Evolutionary conservation across 2,888 invertebrate species (phyloP), one percentile per base, ranked within the genome.

Genomic region (Noctua janthina): DNA sequence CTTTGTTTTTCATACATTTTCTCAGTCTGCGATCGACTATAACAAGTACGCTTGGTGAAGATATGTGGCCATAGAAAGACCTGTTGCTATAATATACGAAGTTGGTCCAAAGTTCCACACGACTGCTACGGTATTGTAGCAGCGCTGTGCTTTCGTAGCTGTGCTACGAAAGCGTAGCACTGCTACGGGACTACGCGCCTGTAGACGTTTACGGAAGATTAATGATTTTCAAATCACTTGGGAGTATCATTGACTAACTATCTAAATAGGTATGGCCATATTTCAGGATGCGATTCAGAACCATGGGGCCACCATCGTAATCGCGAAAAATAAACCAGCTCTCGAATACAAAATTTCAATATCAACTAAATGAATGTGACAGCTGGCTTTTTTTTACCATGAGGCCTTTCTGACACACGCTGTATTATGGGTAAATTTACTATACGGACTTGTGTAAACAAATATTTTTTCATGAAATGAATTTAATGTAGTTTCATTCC

Each of bases 71-170:
- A 8, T n/a, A 59, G n/a, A 59, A n/a, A 59, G 5, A 74, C 49
- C 64, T 51, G 10, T 64, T 29, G 43, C 43, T 56, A 23, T 23
- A 56, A 23, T 23, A 56, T 56, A 49, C 17, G 20, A 35, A 46
- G 13, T 10, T 56, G 69, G 59, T 69, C 6, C 23, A 59, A 23
- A 4, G 54, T 29, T 39, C 13, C 17, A 64, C 7, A 56, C 54
- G 29, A 64, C 20, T 54, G 71, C 70, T 76, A 76, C 80, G 43
- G 13, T 6, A 54, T 35, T 49, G 78, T 78, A 78, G 56, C 78
- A 78, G 17, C 13, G 69, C 68, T 82, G 82, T 59, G 59, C 8
- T 7, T 1, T 8, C 20, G 54, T 54, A 54, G 20, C 17, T 5
- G 1, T 49, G 39, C 78, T 77, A 79, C 79, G 66, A 7, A 7